A percentile compares a stretch with the other conserved stretches of the same genome.
These are phyloP conservation scores for Limnodromus scolopaceus DNA, from an alignment of 2,797 vertebrate genomes.

Conservation along the genomic window DNA sequence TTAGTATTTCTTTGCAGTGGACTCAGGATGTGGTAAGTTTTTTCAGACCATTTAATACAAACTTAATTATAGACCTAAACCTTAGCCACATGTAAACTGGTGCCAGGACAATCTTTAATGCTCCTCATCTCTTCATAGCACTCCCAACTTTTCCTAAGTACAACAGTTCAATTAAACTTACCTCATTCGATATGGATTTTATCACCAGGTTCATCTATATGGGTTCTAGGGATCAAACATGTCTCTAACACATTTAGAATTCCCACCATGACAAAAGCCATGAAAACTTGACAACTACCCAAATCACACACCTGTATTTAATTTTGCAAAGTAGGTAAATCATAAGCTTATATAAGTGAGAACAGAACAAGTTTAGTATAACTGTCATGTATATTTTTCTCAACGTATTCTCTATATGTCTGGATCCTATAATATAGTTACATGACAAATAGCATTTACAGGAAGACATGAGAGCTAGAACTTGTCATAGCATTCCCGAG, in stretches of 20 bases:
- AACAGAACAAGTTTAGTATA: background rate
- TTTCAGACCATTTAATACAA: background rate
- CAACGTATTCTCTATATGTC: no score
- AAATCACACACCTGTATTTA: slow-evolving; percentile 21
- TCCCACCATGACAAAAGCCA: background rate
- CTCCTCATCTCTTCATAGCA: background rate
- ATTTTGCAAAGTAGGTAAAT: background rate
- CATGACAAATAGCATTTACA: background rate
- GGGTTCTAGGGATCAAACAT: background rate
- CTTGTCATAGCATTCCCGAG: background rate
- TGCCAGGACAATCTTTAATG: background rate
- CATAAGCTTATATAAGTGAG: background rate
- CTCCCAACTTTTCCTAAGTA: background rate
- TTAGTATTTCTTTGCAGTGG: background rate
- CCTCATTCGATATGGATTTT: background rate
- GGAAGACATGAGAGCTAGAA: background rate
- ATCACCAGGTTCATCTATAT: background rate
- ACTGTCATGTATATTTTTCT: background rate
- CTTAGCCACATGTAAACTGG: background rate
- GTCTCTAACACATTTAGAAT: background rate
- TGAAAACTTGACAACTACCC: background rate
- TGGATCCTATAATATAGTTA: background rate
- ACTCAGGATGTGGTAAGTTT: background rate
- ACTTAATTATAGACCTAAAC: background rate
- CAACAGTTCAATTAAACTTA: background rate